Evolutionary conservation across 1,140 invertebrate genomes (phyloP), one percentile per base, ranked within the genome.

Genomic region (Zaprionus nigranus): DNA sequence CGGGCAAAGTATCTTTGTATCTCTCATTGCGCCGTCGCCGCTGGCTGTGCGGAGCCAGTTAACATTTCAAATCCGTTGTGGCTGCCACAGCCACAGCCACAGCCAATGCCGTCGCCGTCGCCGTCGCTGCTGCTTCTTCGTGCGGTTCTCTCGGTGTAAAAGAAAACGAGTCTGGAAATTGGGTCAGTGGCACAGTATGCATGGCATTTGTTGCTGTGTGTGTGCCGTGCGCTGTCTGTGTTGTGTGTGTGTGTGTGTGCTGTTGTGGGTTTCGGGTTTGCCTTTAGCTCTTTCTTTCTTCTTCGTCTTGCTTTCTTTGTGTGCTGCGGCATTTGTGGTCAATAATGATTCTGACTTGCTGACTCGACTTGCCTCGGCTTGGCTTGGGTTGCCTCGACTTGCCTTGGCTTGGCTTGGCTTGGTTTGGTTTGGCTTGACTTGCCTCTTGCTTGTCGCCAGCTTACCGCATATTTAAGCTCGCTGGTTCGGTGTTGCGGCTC

Each of bases 111-210:
- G 38, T 36, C 66, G 61, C 46, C 58, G 49, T 20, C 38, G 13
- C 36, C 51, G 60, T 46, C 71, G 57, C 70, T 69, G 62, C 61
- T 66, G 38, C n/a, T 28, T 63, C 73, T 79, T 79, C 63, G 62
- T 72, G 74, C 56, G 78, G 73, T 79, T 79, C 73, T 79, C 40
- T 61, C 24, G 66, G n/a, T 64, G 56, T 46, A 46, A 62, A 76
- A 72, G 58, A 67, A 82, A 82, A 88, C 85, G 79, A 88, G 85
- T 88, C 78, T 86, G 83, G 75, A 88, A 90, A 91, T 81, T 91
- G 81, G 90, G 90, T 91, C 90, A 91, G 90, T 91, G 90, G 90
- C 85, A 91, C 90, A 91, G 80, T 82, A 88, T 88, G 85, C 86
- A 90, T 85, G 85, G 81, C 78, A 87, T 88, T 80, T 87, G 82